Evolutionary conservation across 1,140 invertebrate genomes (phyloP), one percentile per base, ranked within the genome.

Genomic region (Rhyacophila brunnea): DNA sequence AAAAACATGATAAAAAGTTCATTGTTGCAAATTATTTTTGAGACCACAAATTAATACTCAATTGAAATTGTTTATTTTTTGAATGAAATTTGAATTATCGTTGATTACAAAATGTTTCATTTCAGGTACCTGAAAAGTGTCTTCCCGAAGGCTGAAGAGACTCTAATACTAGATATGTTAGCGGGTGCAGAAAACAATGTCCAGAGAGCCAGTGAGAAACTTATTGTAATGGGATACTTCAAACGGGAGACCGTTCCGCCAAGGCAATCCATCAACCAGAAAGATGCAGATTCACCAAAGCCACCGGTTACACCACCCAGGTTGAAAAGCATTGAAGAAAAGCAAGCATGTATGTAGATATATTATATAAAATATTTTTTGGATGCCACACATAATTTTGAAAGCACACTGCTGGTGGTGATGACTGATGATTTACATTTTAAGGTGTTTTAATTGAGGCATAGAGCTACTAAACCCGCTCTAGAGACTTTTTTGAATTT

Each of bases 101-200:
- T 34, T 32, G 6, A 34, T n/a, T n/a, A n/a, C 6, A 7, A 35
- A 35, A 35, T 35, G n/a, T 62, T 68, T 70, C 68, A 14, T 68
- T 69, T 45, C 74, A 93, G 91, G 79, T 95, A 94, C 74, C 81
- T 95, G 79, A 95, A 95, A 75, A 91, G 89, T 69, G 83, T 94
- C 65, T 95, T 93, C 74, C 91, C 91, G n/a, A 90, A 92, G 75
- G 90, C 88, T 0, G 92, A 95, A 63, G 92, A 94, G 72, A 91
- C 89, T n/a, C 72, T 93, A 19, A 85, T 95, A 6, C 78, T 94
- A 44, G 92, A 95, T 71, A 81, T 92, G 51, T 73, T 95, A 23
- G 86, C 86, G 53, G 90, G 87, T 71, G 87, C 89, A 64, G 91
- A 94, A 62, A 93, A 93, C 68, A 94, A 93, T 74, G 92, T 93